Percentiles rank a stretch among this genome's conserved stretches.
Evolutionary conservation across 2,888 invertebrate genomes (phyloP).

Genomic region (Octonoba sinensis): DNA sequence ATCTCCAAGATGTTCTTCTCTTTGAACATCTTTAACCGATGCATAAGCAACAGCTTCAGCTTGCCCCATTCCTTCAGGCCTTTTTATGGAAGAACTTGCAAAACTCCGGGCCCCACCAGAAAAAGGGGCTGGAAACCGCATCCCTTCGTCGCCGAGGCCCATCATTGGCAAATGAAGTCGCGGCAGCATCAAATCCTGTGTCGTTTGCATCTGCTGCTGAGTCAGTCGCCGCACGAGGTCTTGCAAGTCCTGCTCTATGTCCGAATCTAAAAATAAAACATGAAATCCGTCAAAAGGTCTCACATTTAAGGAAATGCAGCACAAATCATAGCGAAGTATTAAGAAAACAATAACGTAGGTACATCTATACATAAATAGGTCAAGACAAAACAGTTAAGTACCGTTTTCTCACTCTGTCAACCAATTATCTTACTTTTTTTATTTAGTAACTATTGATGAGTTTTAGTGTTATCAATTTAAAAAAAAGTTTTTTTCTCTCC

Average conservation of each 20-base stretch:
- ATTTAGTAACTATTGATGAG: too few species aligned
- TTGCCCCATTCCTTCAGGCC: constrained; percentile 10
- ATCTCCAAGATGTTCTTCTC: constrained; percentile 35
- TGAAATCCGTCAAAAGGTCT: too few species aligned
- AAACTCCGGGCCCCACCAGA: constrained; percentile 16
- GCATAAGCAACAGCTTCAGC: constrained; percentile 33
- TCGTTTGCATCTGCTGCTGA: constrained; percentile 30
- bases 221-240: constrained; percentile 38
- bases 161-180: constrained; percentile 12
- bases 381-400: too few species aligned
- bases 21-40: constrained; percentile 45
- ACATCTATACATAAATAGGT: too few species aligned
- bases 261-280: too few species aligned
- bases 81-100: constrained; percentile 30
- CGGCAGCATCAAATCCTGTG: constrained; percentile 23
- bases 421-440: too few species aligned
- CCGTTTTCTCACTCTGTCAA: too few species aligned
- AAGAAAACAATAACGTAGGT: too few species aligned
- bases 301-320: too few species aligned
- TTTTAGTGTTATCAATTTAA: too few species aligned
- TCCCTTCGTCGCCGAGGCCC: neutral
- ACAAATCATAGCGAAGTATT: too few species aligned
- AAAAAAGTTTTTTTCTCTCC: too few species aligned
- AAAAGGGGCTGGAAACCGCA: neutral
- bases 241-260: constrained; percentile 29